Percentiles rank a stretch among this genome's conserved stretches.
These are phyloP conservation scores for Nebria salina DNA, from an alignment of 2,888 invertebrate species.

Conservation along the genomic window DNA sequence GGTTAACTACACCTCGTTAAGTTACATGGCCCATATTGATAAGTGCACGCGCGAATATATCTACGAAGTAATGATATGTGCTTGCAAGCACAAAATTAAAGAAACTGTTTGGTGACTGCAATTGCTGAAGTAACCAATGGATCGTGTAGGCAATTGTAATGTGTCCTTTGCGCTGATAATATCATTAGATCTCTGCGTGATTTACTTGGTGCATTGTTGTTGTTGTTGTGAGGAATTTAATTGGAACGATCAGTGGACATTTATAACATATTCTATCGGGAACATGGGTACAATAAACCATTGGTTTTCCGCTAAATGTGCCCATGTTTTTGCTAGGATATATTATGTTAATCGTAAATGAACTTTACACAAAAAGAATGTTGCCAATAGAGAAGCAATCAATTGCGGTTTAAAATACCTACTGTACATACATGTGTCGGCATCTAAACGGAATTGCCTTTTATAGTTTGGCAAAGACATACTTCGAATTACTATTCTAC, in stretches of 20 bases:
- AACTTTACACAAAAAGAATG: constrained; percentile 48
- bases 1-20: constrained; percentile 4
- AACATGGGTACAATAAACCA: constrained; percentile 44
- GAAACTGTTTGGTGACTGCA: no score
- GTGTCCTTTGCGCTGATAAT: constrained; percentile 38
- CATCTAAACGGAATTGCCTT: neutral
- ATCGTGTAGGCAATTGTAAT: constrained; percentile 40
- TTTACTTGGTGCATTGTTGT: neutral
- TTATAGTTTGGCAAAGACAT: neutral
- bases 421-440: neutral
- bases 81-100: neutral
- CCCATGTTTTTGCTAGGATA: constrained; percentile 28
- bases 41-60: neutral
- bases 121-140: constrained; percentile 34
- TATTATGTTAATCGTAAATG: neutral
- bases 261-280: constrained; percentile 47
- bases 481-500: neutral
- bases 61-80: neutral
- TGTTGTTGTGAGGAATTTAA: neutral
- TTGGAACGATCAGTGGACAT: constrained; percentile 41
- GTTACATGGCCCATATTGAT: neutral
- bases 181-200: constrained; percentile 35
- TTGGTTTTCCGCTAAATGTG: constrained; percentile 43
- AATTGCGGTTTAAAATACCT: constrained; percentile 49
- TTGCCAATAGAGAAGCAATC: constrained; percentile 53